These are phyloP conservation scores for Peromyscus eremicus DNA, from an alignment of 2,797 vertebrate genomes.

Conservation along the genomic window DNA sequence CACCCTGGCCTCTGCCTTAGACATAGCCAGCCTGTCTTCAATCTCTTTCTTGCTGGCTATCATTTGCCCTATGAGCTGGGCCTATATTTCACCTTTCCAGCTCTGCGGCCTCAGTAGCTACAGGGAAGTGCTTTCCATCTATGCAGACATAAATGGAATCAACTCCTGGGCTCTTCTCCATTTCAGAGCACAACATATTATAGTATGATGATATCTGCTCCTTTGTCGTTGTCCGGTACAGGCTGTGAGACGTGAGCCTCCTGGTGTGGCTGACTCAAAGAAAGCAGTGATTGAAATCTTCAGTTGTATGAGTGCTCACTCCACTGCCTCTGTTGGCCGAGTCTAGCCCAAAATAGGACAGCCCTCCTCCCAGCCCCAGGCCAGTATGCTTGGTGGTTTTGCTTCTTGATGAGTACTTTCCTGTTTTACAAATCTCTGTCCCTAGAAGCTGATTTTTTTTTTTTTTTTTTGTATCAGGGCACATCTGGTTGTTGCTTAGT, in stretches of 20 bases:
- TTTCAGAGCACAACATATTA: background rate
- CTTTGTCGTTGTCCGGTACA: background rate
- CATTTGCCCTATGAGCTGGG: background rate
- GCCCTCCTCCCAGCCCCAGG: background rate
- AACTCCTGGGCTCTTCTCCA: background rate
- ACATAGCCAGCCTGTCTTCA: background rate
- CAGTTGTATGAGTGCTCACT: background rate
- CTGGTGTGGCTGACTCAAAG: background rate
- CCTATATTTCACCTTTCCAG: background rate
- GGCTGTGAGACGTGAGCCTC: background rate
- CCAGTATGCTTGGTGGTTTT: conserved; percentile 36
- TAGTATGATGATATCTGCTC: background rate
- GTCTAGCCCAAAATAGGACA: background rate
- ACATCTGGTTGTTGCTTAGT: conserved; percentile 85
- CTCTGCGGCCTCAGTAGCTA: background rate
- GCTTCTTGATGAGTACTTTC: conserved; percentile 78
- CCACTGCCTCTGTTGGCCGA: background rate
- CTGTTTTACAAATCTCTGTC: conserved; percentile 76
- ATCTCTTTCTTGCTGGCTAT: background rate
- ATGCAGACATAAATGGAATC: background rate
- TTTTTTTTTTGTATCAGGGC: conserved; percentile 65
- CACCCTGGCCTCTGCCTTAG: background rate
- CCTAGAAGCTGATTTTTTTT: conserved; percentile 64
- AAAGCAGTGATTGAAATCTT: background rate
- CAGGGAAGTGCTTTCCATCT: background rate